phyloP scores from a whole-genome alignment of 92 coral and sea anemone genomes.

The Phenganax stokvisi region DNA sequence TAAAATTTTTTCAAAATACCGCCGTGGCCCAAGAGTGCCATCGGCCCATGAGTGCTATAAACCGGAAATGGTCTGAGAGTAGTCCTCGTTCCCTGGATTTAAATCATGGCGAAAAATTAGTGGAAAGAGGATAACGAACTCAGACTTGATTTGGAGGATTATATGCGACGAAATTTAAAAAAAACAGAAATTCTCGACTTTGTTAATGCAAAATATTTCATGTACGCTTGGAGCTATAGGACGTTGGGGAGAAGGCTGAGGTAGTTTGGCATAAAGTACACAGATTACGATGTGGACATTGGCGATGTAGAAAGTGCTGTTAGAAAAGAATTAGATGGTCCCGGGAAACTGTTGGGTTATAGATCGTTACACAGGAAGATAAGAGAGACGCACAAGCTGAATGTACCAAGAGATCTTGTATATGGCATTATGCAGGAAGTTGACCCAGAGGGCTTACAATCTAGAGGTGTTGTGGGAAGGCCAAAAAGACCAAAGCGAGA shows the following conservation, averaged over 20 bases:
- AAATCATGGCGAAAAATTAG: background rate
- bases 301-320: too few relatives aligned
- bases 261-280: background rate
- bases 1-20: too few relatives aligned
- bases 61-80: background rate
- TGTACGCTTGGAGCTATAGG: slow-evolving; percentile 1
- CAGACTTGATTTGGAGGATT: background rate
- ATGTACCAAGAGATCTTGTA: too few relatives aligned
- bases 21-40: background rate
- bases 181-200: background rate
- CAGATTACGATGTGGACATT: background rate
- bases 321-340: too few relatives aligned
- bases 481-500: background rate
- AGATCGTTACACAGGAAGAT: too few relatives aligned
- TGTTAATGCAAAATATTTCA: background rate
- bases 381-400: too few relatives aligned
- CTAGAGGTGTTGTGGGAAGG: background rate
- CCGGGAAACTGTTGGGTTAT: too few relatives aligned
- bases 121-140: slow-evolving; percentile 1
- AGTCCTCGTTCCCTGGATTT: background rate
- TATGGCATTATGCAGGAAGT: too few relatives aligned
- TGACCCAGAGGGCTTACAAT: background rate
- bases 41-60: background rate
- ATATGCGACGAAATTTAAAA: background rate
- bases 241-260: background rate